Conservation (phyloP, 2,113 vertebrate genomes). For the Aegotheles bennettii region DNA sequence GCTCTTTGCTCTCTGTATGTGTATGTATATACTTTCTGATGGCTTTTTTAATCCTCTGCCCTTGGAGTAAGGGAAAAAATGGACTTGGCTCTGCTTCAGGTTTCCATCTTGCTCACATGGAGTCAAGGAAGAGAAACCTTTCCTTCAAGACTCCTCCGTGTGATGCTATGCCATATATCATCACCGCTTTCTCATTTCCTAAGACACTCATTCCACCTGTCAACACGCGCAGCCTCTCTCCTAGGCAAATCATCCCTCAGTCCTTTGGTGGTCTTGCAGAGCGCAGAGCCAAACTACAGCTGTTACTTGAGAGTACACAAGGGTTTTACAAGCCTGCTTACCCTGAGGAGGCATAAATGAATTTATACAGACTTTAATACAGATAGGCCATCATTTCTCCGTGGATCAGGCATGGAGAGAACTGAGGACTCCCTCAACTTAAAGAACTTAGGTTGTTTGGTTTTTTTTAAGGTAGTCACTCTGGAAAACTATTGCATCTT, state of each 20-base stretch:
- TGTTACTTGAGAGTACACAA: not conserved
- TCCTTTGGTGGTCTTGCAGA: not conserved
- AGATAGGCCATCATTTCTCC: not conserved
- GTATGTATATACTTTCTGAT: not conserved
- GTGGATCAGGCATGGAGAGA: not conserved
- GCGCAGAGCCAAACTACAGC: not conserved
- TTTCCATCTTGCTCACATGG: not conserved
- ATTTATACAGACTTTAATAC: not conserved
- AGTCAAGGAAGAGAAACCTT: not conserved
- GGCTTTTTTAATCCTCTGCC: not conserved
- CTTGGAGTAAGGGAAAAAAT: not conserved
- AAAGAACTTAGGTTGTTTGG: not conserved
- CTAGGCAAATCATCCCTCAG: not conserved
- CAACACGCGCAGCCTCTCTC: not conserved
- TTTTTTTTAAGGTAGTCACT: not conserved
- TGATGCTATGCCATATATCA: not conserved
- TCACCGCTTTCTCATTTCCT: not conserved
- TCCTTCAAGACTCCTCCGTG: not conserved
- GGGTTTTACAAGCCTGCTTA: not conserved
- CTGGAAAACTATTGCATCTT: not conserved
- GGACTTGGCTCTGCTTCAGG: not conserved
- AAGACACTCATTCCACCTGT: not conserved
- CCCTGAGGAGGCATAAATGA: not conserved
- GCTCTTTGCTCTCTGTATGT: not conserved
- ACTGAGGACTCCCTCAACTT: not conserved